Percentiles rank a stretch among this genome's conserved stretches.
Conservation (phyloP, 2,113 vertebrate genomes). For the Symphodus melops region DNA sequence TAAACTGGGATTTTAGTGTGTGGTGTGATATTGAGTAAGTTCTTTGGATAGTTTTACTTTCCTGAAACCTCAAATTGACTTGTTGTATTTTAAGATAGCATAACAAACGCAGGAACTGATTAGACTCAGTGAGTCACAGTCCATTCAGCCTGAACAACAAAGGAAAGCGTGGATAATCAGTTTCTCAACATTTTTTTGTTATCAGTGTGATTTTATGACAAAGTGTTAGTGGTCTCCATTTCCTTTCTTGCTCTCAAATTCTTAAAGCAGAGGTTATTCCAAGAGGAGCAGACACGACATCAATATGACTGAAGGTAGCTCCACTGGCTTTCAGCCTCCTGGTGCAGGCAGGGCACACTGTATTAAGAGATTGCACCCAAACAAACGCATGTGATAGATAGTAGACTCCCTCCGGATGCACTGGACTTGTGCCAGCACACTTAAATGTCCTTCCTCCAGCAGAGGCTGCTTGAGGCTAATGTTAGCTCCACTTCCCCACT, state of each 20-base stretch:
- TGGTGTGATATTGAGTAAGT: background rate
- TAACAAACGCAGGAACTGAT: constrained; percentile 44
- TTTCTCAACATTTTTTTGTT: constrained; percentile 7
- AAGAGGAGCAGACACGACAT: constrained; percentile 44
- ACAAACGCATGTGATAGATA: constrained; percentile 77
- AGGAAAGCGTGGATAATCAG: background rate
- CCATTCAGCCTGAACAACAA: constrained; percentile 39
- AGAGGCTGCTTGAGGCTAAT: constrained; percentile 70
- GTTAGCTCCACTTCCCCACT: constrained; percentile 73
- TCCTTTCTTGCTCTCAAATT: constrained; percentile 33
- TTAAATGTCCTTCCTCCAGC: constrained; percentile 59
- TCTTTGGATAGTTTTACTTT: background rate
- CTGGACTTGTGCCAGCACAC: constrained; percentile 65
- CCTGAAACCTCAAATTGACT: background rate
- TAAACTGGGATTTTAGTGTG: too few species aligned
- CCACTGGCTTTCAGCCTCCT: constrained; percentile 57
- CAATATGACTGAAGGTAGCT: constrained; percentile 65
- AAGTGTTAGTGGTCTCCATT: constrained; percentile 32
- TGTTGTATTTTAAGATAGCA: constrained; percentile 16
- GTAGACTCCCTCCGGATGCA: constrained; percentile 57
- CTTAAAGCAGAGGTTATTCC: constrained; percentile 47
- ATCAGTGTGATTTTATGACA: constrained; percentile 35
- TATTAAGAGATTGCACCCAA: constrained; percentile 75
- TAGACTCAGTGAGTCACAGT: constrained; percentile 35
- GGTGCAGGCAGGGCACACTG: constrained; percentile 47